phyloP scores from a whole-genome alignment of 2,113 vertebrate species.

The Diglossa brunneiventris region DNA sequence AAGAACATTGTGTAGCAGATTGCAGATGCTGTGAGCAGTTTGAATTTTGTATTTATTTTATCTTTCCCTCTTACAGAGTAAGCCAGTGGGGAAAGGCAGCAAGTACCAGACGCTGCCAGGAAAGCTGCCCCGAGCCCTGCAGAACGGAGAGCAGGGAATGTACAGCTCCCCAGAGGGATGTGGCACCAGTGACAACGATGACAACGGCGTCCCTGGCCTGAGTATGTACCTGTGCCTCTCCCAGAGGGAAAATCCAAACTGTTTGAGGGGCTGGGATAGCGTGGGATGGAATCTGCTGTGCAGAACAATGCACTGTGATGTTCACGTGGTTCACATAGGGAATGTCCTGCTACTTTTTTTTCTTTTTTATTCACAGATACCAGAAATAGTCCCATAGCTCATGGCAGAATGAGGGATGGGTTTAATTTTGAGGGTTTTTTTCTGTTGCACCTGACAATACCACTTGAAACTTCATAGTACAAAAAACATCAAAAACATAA shows the following conservation, averaged over 20 bases:
- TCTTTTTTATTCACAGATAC: neutral
- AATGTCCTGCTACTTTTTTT: neutral
- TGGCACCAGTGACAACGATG: constrained; percentile 56
- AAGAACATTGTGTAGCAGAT: neutral
- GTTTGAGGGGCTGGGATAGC: rapidly evolving
- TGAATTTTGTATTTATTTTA: neutral
- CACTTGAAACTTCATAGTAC: neutral
- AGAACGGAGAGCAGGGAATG: constrained; percentile 77
- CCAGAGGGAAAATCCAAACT: neutral
- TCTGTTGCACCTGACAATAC: neutral
- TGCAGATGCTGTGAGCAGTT: neutral
- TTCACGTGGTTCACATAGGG: rapidly evolving
- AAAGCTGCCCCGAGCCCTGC: constrained; percentile 73
- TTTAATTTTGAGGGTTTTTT: neutral
- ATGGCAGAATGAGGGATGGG: neutral
- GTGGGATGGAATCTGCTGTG: rapidly evolving
- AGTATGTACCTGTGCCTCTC: constrained; percentile 70
- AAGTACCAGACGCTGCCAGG: constrained; percentile 84
- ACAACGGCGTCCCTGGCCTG: constrained; percentile 69
- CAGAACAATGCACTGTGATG: rapidly evolving
- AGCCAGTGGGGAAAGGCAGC: constrained; percentile 60
- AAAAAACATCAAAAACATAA: rapidly evolving
- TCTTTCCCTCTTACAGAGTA: constrained; percentile 53
- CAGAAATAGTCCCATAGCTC: neutral
- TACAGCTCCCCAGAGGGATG: constrained; percentile 30